Base-by-base conservation (phyloP, 2,888 invertebrate genomes). In the Lacanobia wlatinum region DNA sequence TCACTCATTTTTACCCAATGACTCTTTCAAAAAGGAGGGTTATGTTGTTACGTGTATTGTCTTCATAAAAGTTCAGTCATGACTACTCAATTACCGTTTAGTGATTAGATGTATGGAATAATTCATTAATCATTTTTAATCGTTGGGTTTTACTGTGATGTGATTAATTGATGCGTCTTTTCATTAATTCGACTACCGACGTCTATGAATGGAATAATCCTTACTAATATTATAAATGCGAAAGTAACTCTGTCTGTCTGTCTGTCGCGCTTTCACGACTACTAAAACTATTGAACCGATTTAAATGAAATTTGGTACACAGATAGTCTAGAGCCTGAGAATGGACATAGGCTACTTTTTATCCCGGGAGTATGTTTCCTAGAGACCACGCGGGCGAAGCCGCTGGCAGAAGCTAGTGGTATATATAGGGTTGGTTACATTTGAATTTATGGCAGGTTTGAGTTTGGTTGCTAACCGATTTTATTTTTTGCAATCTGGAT, bases 41-140 rank as follows among this genome's bases (percentile, higher is more conserved):
- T 43, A 40, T 58, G 21, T 21, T 59, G 2, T 52, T n/a, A 14
- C 23, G 34, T 46, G 52, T 80, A 23, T 74, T 18, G 9, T 52
- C 65, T 64, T 40, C 40, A 14, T 53, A 16, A 53, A 75, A 12
- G 64, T 53, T 76, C 55, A 55, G 23, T 56, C 48, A 63, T 68
- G 59, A 82, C 77, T 82, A 60, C 43, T 82, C 60, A 82, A 82
- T 77, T 77, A 71, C 10, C n/a, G 16, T 56, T 40, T n/a, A 43
- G 50, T 56, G 16, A 70, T 71, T 65, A 61, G 52, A 55, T 21
- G 73, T 55, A 53, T 6, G 48, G 64, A 50, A 9, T 58, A 50
- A 23, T 64, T 74, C 28, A 70, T 83, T 74, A 61, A 62, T 66
- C 53, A 59, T 64, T 70, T 48, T 59, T 80, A 83, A 83, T 73